Conservation (phyloP, 1,140 invertebrate genomes). For the Pentalonia nigronervosa region DNA sequence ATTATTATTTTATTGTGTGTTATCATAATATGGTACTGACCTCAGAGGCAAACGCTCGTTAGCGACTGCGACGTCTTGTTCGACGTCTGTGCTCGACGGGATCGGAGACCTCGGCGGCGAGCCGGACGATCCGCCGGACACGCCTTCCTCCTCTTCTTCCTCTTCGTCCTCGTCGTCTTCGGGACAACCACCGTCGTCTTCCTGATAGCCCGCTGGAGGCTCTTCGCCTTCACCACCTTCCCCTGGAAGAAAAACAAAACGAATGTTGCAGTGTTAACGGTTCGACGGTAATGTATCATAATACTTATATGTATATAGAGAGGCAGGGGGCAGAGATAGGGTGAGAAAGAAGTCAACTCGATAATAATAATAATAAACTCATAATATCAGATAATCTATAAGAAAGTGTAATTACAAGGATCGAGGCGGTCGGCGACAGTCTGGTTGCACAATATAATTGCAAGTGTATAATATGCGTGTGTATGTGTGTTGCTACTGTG, state of each 20-base stretch:
- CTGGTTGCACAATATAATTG: not conserved
- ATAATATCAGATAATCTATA: not conserved
- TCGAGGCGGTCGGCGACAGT: not conserved
- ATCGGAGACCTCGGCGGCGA: conserved; percentile 61
- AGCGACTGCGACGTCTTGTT: conserved; percentile 57
- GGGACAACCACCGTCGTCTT: conserved; percentile 62
- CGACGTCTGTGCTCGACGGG: conserved; percentile 60
- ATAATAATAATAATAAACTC: not conserved
- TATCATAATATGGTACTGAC: not conserved
- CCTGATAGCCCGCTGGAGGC: conserved; percentile 61
- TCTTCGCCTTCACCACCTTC: conserved; percentile 63
- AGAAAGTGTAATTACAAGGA: not conserved
- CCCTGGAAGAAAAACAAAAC: conserved; percentile 60
- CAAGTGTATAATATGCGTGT: not conserved
- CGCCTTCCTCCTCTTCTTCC: conserved; percentile 61
- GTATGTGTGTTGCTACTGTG: not conserved
- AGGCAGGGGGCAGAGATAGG: not conserved
- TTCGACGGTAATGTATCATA: not conserved
- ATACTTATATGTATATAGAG: too few relatives aligned
- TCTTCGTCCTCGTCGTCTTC: conserved; percentile 62
- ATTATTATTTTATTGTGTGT: not conserved
- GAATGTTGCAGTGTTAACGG: conserved; percentile 19
- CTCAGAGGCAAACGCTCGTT: conserved; percentile 58
- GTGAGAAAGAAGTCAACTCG: not conserved
- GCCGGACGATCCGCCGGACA: conserved; percentile 59